Evolutionary conservation across 2,113 vertebrate genomes (phyloP).

Genomic region (Turnix velox): DNA sequence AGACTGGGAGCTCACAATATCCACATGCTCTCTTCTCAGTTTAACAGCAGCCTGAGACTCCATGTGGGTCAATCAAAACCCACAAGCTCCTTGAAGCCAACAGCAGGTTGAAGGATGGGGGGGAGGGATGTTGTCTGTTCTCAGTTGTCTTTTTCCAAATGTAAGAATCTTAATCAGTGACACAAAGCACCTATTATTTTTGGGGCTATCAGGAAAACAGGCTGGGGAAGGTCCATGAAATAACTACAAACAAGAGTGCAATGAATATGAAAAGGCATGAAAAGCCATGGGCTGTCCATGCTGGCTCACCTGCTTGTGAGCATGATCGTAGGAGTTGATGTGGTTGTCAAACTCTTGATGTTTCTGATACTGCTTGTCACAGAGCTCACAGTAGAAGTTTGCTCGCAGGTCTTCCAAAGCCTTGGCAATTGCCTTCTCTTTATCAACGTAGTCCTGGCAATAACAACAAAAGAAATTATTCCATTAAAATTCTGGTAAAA

Average conservation of each 20-base stretch:
- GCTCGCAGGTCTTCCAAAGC: conserved; percentile 96
- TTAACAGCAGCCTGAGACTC: neutral
- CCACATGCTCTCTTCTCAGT: neutral
- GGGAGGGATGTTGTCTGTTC: neutral
- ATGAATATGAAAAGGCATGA: neutral
- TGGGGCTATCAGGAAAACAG: neutral
- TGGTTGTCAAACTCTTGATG: conserved; percentile 99
- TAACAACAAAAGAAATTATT: neutral
- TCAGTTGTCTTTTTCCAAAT: neutral
- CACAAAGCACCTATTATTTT: neutral
- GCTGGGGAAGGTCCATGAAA: neutral
- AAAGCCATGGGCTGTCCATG: neutral
- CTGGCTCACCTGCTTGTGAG: conserved; percentile 92
- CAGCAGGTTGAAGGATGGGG: rapidly evolving
- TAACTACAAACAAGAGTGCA: neutral
- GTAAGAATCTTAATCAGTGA: neutral
- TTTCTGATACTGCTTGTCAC: conserved; percentile 99
- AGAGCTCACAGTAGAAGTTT: conserved; percentile 98
- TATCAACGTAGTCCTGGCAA: conserved; percentile 91
- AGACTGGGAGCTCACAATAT: neutral
- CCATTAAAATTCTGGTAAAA: neutral
- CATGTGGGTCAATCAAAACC: neutral
- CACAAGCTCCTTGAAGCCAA: neutral
- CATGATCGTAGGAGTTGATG: conserved; percentile 98
- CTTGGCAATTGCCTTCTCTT: conserved; percentile 98